Percentiles rank a stretch among this genome's conserved stretches.
Evolutionary conservation across 1,140 invertebrate genomes (phyloP).

Genomic region (Globodera rostochiensis): DNA sequence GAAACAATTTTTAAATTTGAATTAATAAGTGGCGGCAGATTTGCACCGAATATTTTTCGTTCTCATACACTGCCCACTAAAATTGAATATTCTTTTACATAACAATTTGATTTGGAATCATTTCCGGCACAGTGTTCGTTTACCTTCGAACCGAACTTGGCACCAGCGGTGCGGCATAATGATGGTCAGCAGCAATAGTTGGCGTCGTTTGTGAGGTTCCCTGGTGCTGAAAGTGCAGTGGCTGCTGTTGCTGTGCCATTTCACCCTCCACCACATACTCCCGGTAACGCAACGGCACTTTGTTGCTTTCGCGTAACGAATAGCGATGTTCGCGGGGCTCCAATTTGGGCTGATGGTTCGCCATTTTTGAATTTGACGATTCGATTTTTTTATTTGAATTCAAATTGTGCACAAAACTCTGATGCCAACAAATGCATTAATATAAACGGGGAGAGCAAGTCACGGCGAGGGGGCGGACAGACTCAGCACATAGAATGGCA

Average conservation of each 20-base stretch:
- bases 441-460: not conserved
- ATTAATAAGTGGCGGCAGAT: not conserved
- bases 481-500: too few species aligned
- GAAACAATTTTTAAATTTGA: not conserved
- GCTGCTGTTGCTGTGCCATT: not conserved
- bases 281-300: not conserved
- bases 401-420: constrained; percentile 10
- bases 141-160: not conserved
- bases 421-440: constrained; percentile 16
- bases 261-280: not conserved
- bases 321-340: constrained; percentile 15
- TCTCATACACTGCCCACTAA: too few species aligned
- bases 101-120: not conserved
- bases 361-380: constrained; percentile 14
- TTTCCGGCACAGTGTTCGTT: not conserved
- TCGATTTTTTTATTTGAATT: constrained; percentile 6
- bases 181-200: not conserved
- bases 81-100: too few species aligned
- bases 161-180: not conserved
- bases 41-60: not conserved
- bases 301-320: constrained; percentile 18
- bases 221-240: not conserved
- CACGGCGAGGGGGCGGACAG: not conserved
- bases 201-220: not conserved
- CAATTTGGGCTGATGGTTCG: constrained; percentile 4